These are phyloP conservation scores for Nineta flava DNA, from an alignment of 2,888 invertebrate genomes.

Conservation along the genomic window DNA sequence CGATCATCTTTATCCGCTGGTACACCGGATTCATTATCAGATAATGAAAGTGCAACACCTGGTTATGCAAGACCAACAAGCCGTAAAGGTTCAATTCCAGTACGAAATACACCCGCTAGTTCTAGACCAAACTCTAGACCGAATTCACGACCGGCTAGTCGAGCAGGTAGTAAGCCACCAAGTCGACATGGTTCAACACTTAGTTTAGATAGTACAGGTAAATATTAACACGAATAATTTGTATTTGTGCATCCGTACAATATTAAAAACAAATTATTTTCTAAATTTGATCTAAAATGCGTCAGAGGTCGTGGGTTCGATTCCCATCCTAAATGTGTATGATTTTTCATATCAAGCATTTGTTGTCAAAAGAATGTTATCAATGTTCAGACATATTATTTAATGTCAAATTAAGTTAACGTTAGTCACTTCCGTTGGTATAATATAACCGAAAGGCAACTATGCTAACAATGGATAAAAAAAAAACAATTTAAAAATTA, in stretches of 20 bases:
- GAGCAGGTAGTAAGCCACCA: conserved; percentile 81
- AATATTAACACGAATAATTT: neutral
- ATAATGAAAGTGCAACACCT: conserved; percentile 60
- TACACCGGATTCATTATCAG: conserved; percentile 78
- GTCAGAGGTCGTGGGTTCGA: no score
- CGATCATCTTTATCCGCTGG: conserved; percentile 70
- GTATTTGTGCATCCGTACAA: neutral
- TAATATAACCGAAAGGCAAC: no score
- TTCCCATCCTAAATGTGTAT: no score
- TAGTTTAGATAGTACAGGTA: conserved; percentile 78
- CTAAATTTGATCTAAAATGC: neutral
- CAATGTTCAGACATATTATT: no score
- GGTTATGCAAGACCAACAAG: neutral
- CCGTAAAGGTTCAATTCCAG: conserved; percentile 46
- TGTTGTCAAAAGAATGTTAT: no score
- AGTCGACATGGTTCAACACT: conserved; percentile 87
- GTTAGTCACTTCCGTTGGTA: no score
- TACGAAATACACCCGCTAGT: conserved; percentile 57
- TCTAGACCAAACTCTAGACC: conserved; percentile 55
- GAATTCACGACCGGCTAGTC: conserved; percentile 68
- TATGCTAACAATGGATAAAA: conserved; percentile 4
- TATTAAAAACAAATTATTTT: neutral
- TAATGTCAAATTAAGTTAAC: no score
- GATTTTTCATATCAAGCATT: no score
- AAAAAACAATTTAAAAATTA: conserved; percentile 6